Evolutionary conservation across 30 jellyfish, hydroid and myxozoan genomes (phyloP).

Genomic region (Rhopilema esculentum): DNA sequence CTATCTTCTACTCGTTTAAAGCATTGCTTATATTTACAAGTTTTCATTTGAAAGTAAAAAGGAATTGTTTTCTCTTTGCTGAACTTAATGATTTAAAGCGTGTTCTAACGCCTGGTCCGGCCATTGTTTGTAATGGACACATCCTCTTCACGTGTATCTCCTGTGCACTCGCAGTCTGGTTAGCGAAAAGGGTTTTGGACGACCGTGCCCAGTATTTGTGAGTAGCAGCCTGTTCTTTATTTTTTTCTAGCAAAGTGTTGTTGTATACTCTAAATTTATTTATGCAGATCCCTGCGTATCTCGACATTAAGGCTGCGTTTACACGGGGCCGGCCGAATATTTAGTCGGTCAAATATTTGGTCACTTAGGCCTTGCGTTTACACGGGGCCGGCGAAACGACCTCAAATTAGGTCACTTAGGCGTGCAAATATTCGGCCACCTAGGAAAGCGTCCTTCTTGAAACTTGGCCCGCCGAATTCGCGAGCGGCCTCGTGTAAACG

Average conservation of each 20-base stretch:
- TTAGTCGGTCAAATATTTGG: too few species aligned
- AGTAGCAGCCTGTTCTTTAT: slow-evolving; percentile 4
- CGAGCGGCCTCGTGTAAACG: too few species aligned
- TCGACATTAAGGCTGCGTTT: too few species aligned
- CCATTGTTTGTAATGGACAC: slow-evolving; percentile 54
- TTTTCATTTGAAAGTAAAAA: slow-evolving; percentile 46
- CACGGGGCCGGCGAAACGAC: too few species aligned
- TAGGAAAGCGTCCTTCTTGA: too few species aligned
- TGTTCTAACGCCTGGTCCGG: slow-evolving; percentile 66
- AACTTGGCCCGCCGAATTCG: too few species aligned
- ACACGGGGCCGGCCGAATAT: too few species aligned
- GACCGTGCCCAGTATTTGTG: slow-evolving; percentile 47
- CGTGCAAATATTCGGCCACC: too few species aligned
- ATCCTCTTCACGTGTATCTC: slow-evolving; percentile 26
- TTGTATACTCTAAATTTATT: too few species aligned
- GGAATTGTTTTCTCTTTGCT: slow-evolving; percentile 64
- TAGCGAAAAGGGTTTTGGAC: slow-evolving; percentile 39
- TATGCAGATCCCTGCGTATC: too few species aligned
- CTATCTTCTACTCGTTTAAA: slow-evolving; percentile 37
- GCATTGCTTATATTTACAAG: slow-evolving; percentile 34
- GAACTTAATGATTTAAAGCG: slow-evolving; percentile 49
- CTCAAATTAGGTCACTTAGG: too few species aligned
- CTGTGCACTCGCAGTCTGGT: slow-evolving; percentile 31
- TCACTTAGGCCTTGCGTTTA: too few species aligned
- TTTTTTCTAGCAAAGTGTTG: background rate